Base-by-base conservation (phyloP, 30 jellyfish, hydroid and myxozoan genomes). In the Chrysaora quinquecirrha region DNA sequence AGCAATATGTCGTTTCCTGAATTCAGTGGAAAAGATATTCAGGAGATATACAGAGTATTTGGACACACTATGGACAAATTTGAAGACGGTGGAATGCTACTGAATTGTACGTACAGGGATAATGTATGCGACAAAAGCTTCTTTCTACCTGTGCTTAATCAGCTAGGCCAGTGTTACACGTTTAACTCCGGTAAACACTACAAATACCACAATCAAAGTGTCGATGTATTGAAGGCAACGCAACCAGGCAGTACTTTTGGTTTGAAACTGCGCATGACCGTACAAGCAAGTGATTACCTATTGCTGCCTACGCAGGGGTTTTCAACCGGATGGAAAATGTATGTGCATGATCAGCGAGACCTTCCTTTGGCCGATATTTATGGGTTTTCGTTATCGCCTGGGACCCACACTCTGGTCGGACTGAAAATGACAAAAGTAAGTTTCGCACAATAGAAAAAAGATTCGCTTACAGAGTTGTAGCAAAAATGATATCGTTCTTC, bases 171-270 rank as follows among this genome's bases (percentile, higher is more conserved):
- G 28, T 86, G 96, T 73, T 70, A 86, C 76, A 58, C 96, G 0
- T 86, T 86, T 66, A 86, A 86, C 47, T 74, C 90, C 0, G 96
- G 90, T 19, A 78, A 74, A 12, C n/a, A 35, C 3, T 64, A 30
- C 60, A 23, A 50, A 3, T 49, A 32, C 22, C 52, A 30, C 21
- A 62, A 30, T 24, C 4, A 67, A 29, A 79, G 80, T 25, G 24
- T 28, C 2, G 77, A 67, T 9, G 28, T 76, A 3, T 70, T 86
- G 19, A 34, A 70, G 10, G 82, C 84, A 18, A 23, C 90, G 0
- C 96, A 86, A 24, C 90, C 96, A 0, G 96, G 96, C 0, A 86
- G 73, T 46, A 64, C 61, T 1, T 77, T 67, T 54, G 96, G 96
- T 1, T 31, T 86, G 50, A 34, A 25, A 3, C 18, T 86, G 79